Conservation (phyloP, 2,113 vertebrate genomes). For the Eudorcas thomsonii region DNA sequence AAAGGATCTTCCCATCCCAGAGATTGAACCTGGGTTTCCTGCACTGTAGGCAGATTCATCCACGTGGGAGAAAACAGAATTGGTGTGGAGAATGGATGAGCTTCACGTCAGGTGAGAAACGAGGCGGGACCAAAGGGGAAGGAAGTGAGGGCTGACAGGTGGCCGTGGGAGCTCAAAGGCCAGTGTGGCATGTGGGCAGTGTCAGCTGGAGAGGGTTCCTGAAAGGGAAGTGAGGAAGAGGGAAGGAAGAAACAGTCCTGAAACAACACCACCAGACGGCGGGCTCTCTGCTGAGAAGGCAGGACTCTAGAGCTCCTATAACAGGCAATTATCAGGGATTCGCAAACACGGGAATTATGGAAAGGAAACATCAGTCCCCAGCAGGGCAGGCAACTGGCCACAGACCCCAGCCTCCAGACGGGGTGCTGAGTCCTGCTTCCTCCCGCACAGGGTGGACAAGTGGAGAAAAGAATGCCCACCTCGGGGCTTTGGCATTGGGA, state of each 20-base stretch:
- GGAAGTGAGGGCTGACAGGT: not conserved
- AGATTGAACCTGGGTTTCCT: not conserved
- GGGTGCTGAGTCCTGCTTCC: not conserved
- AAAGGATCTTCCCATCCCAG: not conserved
- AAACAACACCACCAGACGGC: not conserved
- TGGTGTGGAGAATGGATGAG: not conserved
- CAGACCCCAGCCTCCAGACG: not conserved
- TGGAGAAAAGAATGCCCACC: not conserved
- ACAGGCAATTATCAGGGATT: constrained; percentile 11
- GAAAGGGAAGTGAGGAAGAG: not conserved
- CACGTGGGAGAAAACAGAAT: accelerated
- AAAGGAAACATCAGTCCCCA: not conserved
- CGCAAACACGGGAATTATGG: constrained; percentile 27
- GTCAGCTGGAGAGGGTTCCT: not conserved
- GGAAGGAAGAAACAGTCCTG: not conserved
- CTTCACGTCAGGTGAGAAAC: not conserved
- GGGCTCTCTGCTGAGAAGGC: not conserved
- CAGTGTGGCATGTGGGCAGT: not conserved
- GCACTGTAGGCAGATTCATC: not conserved
- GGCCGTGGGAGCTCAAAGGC: not conserved
- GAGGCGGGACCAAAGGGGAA: not conserved
- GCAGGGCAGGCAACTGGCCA: not conserved
- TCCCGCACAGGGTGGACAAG: not conserved
- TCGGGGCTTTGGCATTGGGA: not conserved
- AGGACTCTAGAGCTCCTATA: not conserved